These are phyloP conservation scores for Sebastes trivittatus DNA, from an alignment of 2,797 vertebrate genomes.

Conservation along the genomic window DNA sequence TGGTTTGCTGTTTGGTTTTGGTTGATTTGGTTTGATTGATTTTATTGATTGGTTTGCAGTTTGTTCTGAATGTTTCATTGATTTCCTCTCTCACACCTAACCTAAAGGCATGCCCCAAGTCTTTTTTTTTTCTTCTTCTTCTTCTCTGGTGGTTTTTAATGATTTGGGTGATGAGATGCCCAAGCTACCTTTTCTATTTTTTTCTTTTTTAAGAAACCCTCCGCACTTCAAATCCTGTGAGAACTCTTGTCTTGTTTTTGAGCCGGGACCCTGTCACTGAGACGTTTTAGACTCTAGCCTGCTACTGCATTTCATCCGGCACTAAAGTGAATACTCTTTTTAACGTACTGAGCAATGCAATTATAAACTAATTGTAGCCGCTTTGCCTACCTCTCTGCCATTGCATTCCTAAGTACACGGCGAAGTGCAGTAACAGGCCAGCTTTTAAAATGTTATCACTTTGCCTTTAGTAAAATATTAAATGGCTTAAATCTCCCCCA, in stretches of 20 bases:
- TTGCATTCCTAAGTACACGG: constrained; percentile 36
- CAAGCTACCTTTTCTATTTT: constrained; percentile 44
- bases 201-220: constrained; percentile 72
- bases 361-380: constrained; percentile 36
- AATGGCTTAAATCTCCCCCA: constrained; percentile 47
- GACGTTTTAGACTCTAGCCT: constrained; percentile 49
- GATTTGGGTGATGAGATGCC: constrained; percentile 52
- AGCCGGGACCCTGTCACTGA: constrained; percentile 46
- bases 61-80: constrained; percentile 44
- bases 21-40: constrained; percentile 70
- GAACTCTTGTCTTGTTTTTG: constrained; percentile 50
- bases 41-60: constrained; percentile 61
- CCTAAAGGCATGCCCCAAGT: constrained; percentile 74
- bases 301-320: constrained; percentile 46
- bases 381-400: constrained; percentile 38
- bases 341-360: constrained; percentile 35
- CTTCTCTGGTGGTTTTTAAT: constrained; percentile 52
- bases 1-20: constrained; percentile 47
- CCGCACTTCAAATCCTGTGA: constrained; percentile 62
- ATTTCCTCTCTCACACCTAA: constrained; percentile 55
- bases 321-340: constrained; percentile 33
- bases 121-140: constrained; percentile 4
- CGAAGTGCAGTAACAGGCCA: constrained; percentile 60
- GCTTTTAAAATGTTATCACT: constrained; percentile 60
- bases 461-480: constrained; percentile 58